Evolutionary conservation across 2,113 vertebrate species (phyloP).

Genomic region (Sylvilagus bachmani): DNA sequence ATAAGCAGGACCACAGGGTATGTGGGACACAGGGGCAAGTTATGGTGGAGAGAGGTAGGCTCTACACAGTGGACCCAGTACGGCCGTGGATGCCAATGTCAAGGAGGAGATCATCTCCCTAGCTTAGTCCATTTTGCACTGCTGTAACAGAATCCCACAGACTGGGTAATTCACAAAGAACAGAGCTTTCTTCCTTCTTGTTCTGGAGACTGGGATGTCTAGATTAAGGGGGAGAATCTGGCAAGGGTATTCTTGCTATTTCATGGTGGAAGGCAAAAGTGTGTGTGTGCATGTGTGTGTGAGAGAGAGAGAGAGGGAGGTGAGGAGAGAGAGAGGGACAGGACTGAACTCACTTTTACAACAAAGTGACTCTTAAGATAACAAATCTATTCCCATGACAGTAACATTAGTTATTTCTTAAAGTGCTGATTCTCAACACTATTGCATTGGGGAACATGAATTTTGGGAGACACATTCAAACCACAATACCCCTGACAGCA

Average conservation of each 20-base stretch:
- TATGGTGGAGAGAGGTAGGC: background rate
- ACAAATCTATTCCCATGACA: background rate
- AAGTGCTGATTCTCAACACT: background rate
- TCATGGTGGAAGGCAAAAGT: background rate
- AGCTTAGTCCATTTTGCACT: background rate
- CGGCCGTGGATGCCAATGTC: background rate
- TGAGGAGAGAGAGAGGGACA: background rate
- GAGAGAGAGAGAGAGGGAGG: background rate
- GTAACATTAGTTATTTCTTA: no score
- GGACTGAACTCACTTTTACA: background rate
- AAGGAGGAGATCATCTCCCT: background rate
- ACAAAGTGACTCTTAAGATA: background rate
- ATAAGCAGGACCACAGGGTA: background rate
- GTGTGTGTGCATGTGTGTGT: no score
- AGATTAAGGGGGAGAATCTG: background rate
- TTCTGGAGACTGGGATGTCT: no score
- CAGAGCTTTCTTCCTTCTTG: no score
- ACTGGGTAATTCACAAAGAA: background rate
- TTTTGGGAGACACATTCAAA: background rate
- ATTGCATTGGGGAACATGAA: background rate
- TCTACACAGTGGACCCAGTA: background rate
- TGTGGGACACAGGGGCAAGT: background rate
- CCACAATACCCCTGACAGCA: background rate
- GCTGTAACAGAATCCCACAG: background rate
- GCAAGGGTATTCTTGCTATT: background rate